Evolutionary conservation across 2,113 vertebrate genomes (phyloP).

Genomic region (Xiphophorus maculatus): DNA sequence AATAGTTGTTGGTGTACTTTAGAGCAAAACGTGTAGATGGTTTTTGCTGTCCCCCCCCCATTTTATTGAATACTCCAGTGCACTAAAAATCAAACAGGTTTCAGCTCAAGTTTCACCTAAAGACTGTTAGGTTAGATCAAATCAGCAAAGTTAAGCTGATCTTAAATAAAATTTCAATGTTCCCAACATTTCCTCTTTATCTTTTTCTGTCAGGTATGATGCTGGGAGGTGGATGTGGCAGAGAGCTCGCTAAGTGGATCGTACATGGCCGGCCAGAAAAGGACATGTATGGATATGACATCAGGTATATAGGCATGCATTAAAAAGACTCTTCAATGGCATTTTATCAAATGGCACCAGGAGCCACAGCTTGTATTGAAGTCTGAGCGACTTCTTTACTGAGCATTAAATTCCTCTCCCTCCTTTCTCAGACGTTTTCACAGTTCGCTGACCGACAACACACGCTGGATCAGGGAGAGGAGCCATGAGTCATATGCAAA

Average conservation of each 20-base stretch:
- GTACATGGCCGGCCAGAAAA: conserved; percentile 90
- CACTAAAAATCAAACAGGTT: background rate
- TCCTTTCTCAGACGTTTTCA: conserved; percentile 88
- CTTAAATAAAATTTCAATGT: background rate
- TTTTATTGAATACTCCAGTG: too few species aligned
- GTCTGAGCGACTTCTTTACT: conserved; percentile 12
- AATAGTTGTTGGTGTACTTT: background rate
- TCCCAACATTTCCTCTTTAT: background rate
- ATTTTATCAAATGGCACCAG: conserved; percentile 7
- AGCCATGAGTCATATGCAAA: conserved; percentile 97
- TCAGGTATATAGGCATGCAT: conserved; percentile 78
- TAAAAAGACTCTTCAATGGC: background rate
- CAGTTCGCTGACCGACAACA: conserved; percentile 83
- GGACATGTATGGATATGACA: conserved; percentile 97
- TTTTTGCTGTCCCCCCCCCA: background rate
- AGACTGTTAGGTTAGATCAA: background rate
- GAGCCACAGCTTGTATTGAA: background rate
- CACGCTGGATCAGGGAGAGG: conserved; percentile 90
- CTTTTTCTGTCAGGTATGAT: conserved; percentile 88
- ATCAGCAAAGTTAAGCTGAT: too few species aligned
- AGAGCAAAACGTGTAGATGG: background rate
- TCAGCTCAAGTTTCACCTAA: background rate
- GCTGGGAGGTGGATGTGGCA: conserved; percentile 94
- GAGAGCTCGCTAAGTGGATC: conserved; percentile 94
- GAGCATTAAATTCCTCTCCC: background rate